These are phyloP conservation scores for Morbakka virulenta DNA, from an alignment of 30 jellyfish, hydroid and myxozoan species.

Conservation along the genomic window DNA sequence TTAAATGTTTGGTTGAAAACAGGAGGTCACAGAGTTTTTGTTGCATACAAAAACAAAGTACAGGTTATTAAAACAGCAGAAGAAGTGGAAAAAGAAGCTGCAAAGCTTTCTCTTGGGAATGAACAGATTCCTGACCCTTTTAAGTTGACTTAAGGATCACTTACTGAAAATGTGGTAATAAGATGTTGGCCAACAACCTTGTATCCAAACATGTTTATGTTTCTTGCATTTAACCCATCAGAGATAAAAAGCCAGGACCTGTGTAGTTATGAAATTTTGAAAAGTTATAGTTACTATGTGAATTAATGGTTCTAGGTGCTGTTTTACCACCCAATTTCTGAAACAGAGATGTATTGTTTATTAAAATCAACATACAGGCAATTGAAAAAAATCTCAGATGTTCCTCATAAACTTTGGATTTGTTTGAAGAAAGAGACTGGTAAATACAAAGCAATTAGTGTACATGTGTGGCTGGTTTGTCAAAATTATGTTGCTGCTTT, in stretches of 20 bases:
- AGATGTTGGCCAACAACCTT: conserved; percentile 35
- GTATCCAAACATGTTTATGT: conserved; percentile 21
- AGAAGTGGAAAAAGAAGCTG: conserved; percentile 19
- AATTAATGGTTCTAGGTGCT: not conserved
- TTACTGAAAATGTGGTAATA: not conserved
- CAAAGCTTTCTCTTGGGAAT: conserved; percentile 3
- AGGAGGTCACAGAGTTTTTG: no score
- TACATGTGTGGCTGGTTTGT: conserved; percentile 54
- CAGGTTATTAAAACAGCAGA: conserved; percentile 39
- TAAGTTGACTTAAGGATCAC: conserved; percentile 20
- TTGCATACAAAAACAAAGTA: no score
- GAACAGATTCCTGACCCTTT: conserved; percentile 42
- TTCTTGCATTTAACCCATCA: conserved; percentile 12
- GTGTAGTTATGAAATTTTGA: not conserved
- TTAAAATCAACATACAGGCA: conserved; percentile 21
- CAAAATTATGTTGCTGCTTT: conserved; percentile 26
- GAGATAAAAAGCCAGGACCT: conserved; percentile 10
- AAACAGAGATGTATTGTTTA: not conserved
- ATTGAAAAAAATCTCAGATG: conserved; percentile 1
- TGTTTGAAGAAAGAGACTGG: conserved; percentile 21
- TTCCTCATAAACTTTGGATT: conserved; percentile 37
- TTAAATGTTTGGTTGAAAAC: no score
- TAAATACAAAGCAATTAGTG: conserved; percentile 7
- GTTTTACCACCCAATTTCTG: not conserved
- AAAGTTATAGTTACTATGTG: conserved; percentile 22